A percentile compares a stretch with the other conserved stretches of the same genome.
Conservation (phyloP, 1,140 invertebrate species). For the Dendroctonus ponderosae region DNA sequence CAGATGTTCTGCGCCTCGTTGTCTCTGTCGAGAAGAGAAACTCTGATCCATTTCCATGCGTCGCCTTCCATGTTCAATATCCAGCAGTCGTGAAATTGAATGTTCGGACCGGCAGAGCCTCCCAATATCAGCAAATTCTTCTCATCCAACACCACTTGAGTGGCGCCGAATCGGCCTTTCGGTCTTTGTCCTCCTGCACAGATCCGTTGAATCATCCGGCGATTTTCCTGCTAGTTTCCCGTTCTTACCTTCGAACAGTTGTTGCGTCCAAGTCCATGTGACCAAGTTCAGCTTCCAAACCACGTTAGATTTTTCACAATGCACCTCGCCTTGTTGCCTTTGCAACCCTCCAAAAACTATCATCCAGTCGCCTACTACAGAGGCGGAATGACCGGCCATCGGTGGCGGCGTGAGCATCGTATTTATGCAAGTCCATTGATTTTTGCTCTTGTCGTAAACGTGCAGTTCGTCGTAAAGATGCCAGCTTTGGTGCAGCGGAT, state of each 20-base stretch:
- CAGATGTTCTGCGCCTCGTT: constrained; percentile 82
- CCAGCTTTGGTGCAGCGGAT: constrained; percentile 85
- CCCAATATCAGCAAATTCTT: constrained; percentile 73
- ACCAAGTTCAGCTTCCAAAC: constrained; percentile 86
- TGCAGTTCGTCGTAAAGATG: constrained; percentile 92
- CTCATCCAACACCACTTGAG: constrained; percentile 71
- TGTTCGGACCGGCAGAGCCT: constrained; percentile 59
- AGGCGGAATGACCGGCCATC: constrained; percentile 90
- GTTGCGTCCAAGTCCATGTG: constrained; percentile 74
- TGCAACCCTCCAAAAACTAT: constrained; percentile 85
- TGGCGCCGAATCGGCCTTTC: constrained; percentile 83
- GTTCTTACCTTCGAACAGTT: constrained; percentile 58
- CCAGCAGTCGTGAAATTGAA: constrained; percentile 65
- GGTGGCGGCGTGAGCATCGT: constrained; percentile 68
- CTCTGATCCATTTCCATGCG: constrained; percentile 78
- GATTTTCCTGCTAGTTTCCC: constrained; percentile 1
- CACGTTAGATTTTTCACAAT: constrained; percentile 71
- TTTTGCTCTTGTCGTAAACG: constrained; percentile 78
- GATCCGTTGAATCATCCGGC: neutral
- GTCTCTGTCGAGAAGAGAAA: constrained; percentile 72
- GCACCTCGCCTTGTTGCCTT: constrained; percentile 55
- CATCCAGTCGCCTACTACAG: constrained; percentile 83
- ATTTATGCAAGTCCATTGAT: constrained; percentile 77
- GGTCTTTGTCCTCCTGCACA: constrained; percentile 60
- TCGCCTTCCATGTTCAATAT: constrained; percentile 62